Evolutionary conservation across 2,113 vertebrate genomes (phyloP).

Genomic region (Eubucco bourcierii): DNA sequence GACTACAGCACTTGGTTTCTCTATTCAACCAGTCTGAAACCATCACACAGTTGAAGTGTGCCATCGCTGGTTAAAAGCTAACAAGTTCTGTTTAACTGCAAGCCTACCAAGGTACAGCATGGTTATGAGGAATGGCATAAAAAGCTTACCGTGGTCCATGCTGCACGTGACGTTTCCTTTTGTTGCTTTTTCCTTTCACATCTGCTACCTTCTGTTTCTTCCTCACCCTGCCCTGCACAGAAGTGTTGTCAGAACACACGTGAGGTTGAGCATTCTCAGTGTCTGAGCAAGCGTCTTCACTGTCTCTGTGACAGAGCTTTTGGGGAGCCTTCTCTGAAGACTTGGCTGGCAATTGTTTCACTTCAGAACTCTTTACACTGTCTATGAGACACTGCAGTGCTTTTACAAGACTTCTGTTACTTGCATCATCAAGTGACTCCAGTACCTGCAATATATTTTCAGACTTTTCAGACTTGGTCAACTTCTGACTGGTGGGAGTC

Average conservation of each 20-base stretch:
- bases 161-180: neutral
- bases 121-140: neutral
- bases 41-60: neutral
- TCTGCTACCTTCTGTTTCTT: neutral
- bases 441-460: neutral
- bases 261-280: neutral
- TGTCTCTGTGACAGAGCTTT: neutral
- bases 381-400: neutral
- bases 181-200: neutral
- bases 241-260: neutral
- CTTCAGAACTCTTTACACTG: neutral
- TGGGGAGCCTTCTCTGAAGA: neutral
- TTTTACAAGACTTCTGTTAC: neutral
- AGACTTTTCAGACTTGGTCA: neutral
- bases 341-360: neutral
- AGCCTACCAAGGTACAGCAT: neutral
- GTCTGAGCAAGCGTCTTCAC: neutral
- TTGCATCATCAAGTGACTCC: neutral
- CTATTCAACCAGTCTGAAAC: neutral
- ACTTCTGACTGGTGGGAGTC: neutral
- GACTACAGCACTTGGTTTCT: neutral
- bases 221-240: neutral
- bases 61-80: neutral
- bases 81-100: neutral
- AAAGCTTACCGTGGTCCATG: constrained; percentile 18